These are phyloP conservation scores for Lophotriccus pileatus DNA, from an alignment of 2,797 vertebrate genomes.

Conservation along the genomic window DNA sequence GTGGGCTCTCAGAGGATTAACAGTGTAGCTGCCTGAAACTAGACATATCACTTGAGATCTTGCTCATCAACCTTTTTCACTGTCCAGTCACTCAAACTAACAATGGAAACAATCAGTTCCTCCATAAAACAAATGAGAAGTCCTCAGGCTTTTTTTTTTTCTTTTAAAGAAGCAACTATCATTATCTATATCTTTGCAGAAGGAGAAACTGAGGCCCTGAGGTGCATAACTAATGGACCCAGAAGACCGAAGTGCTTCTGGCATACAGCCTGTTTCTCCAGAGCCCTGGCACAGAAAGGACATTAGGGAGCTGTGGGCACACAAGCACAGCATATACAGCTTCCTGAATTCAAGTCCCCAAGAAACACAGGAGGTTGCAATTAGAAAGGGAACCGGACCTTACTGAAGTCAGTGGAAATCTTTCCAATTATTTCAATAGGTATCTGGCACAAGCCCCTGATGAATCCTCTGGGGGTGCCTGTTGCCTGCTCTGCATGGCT, in stretches of 20 bases:
- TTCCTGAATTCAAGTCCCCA: neutral
- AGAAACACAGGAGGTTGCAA: neutral
- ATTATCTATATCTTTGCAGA: neutral
- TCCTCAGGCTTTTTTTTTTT: neutral
- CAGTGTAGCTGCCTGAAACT: neutral
- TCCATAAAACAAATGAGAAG: neutral
- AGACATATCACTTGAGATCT: neutral
- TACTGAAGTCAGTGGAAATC: neutral
- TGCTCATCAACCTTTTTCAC: neutral
- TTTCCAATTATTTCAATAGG: conserved; percentile 22
- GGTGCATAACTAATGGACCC: neutral
- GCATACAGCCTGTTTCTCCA: neutral
- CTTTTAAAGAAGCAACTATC: neutral
- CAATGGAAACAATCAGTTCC: neutral
- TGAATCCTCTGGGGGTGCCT: neutral
- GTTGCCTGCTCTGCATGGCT: neutral
- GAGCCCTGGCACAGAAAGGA: neutral
- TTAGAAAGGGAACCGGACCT: neutral
- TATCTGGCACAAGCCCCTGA: neutral
- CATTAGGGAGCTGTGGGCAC: neutral
- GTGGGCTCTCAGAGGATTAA: neutral
- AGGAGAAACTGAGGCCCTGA: neutral
- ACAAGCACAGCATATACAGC: neutral
- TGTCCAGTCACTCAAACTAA: neutral
- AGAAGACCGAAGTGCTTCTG: neutral